These are phyloP conservation scores for Tribolium madens DNA, from an alignment of 1,140 invertebrate species.

Conservation along the genomic window DNA sequence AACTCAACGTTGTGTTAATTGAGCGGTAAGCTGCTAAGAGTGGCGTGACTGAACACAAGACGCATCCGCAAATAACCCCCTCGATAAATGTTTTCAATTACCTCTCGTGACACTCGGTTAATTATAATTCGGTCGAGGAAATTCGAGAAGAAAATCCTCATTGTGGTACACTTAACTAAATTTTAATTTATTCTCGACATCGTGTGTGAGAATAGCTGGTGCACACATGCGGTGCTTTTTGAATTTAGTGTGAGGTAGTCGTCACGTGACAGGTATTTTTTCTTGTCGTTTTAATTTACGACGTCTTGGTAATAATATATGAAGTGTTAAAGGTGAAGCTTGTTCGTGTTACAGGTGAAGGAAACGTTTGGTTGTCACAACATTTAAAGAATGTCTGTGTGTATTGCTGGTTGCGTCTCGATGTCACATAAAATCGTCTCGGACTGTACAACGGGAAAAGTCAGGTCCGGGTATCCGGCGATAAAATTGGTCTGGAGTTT, in stretches of 20 bases:
- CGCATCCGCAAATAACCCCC: constrained; percentile 36
- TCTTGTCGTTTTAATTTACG: constrained; percentile 16
- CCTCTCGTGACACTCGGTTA: not conserved
- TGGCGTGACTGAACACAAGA: constrained; percentile 36
- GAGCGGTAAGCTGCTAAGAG: constrained; percentile 40
- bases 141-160: not conserved
- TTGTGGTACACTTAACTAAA: not conserved
- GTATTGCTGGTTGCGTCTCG: constrained; percentile 21
- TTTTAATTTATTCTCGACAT: constrained; percentile 1
- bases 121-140: not conserved
- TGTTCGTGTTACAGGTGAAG: constrained; percentile 30
- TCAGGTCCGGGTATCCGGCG: not conserved
- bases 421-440: not conserved
- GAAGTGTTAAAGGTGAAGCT: constrained; percentile 30
- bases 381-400: constrained; percentile 23
- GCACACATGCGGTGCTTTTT: constrained; percentile 25
- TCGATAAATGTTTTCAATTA: constrained; percentile 46
- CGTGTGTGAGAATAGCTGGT: not conserved
- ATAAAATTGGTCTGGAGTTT: constrained; percentile 23
- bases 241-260: constrained; percentile 32
- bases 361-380: constrained; percentile 30
- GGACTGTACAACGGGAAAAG: not conserved
- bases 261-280: constrained; percentile 35
- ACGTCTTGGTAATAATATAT: constrained; percentile 25
- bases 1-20: constrained; percentile 40